phyloP scores from a whole-genome alignment of 2,888 invertebrate genomes.

The Hirtodrosophila alboralis region DNA sequence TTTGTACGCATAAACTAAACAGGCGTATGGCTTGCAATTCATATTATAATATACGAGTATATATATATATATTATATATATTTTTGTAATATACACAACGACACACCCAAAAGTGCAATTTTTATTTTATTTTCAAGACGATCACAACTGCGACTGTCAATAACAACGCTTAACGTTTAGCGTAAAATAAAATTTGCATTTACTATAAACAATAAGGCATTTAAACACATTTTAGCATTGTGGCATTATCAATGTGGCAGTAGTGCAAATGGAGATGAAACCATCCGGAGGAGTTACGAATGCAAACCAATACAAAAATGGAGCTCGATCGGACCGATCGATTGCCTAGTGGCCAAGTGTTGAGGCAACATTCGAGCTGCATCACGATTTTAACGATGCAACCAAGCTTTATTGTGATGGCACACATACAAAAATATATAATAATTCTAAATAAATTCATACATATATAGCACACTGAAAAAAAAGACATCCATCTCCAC shows the following conservation, averaged over 20 bases:
- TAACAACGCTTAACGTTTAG: constrained; percentile 45
- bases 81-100: constrained; percentile 20
- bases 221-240: constrained; percentile 29
- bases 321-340: constrained; percentile 53
- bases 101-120: constrained; percentile 57
- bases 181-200: constrained; percentile 51
- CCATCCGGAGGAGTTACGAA: constrained; percentile 55
- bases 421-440: constrained; percentile 13
- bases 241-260: constrained; percentile 44
- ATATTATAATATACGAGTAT: constrained; percentile 42
- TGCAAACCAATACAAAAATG: constrained; percentile 65
- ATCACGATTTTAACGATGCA: constrained; percentile 64
- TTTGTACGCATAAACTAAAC: constrained; percentile 23
- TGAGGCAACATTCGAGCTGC: constrained; percentile 63
- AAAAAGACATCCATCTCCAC: too few species aligned
- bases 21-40: constrained; percentile 46
- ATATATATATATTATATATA: constrained; percentile 3
- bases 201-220: constrained; percentile 54
- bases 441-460: too few species aligned
- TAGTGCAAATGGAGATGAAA: constrained; percentile 44
- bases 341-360: constrained; percentile 45
- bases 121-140: constrained; percentile 36
- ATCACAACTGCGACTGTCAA: constrained; percentile 45
- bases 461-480: too few species aligned
- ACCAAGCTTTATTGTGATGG: constrained; percentile 37